Evolutionary conservation across 1,140 invertebrate species (phyloP), one percentile per base, ranked within the genome.

Genomic region (Drosophila kepulauana): DNA sequence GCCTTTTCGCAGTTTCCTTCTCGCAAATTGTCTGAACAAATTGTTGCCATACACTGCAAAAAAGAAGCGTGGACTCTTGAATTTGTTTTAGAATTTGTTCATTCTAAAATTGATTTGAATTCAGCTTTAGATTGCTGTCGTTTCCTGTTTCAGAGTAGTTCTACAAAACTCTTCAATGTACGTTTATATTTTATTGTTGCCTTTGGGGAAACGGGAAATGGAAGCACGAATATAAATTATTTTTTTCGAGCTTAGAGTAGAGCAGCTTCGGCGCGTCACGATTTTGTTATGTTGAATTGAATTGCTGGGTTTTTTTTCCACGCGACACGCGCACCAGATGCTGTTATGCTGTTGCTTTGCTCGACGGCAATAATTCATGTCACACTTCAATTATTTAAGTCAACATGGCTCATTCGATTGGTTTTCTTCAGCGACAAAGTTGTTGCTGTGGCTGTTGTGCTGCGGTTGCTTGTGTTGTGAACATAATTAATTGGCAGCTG

Each of bases 401-500:
- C 76, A 82, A 76, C 76, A 73, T 69, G 62, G 48, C 57, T 57
- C 57, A 62, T 41, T 66, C 54, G 51, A 71, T 74, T 62, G 62
- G 43, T 68, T 82, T 43, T 8, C 33, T 35, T 57, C 30, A 45
- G 33, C 16, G 20, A 11, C 20, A n/a, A 41, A 65, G 15, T 25
- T 57, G 16, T 65, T 51, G 1, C 11, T 3, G 41, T 68, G 33
- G 61, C 13, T 20, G 54, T 57, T 46, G 35, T 8, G 54, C 20
- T 25, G 67, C n/a, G 41, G 20, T 46, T 62, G 25, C n/a, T 68
- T 3, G 45, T 13, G 30, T 10, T 61, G 33, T 49, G 64, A 38
- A 65, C 78, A 78, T 72, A 84, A 84, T 87, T 78, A 88, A 84
- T 84, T 87, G 77, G 74, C 77, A 82, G 70, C 80, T 84, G 84